Evolutionary conservation across 2,888 invertebrate genomes (phyloP), one percentile per base, ranked within the genome.

Genomic region (Hemithea aestivaria): DNA sequence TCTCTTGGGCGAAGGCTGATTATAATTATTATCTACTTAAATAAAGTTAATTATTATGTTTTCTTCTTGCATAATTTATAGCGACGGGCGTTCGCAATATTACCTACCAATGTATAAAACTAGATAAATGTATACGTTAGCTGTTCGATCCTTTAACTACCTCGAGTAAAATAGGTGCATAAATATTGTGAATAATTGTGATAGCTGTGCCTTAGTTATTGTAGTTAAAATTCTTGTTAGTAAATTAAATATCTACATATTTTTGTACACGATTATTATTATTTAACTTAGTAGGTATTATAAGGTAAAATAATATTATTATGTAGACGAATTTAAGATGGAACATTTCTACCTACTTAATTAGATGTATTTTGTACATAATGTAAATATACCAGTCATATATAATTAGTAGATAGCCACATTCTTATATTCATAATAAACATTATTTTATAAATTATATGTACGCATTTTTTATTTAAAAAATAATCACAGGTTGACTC

Each of bases 1-100:
- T 1, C 58, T 88, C 0, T 73, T 88, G 10, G 87, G 87, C 5
- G 87, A 87, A 70, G 85, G 87, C 45, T 88, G 79, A 67, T n/a
- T n/a, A n/a, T n/a, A n/a, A 16, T 5, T 16, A 16, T 16, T 16
- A 4, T 2, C 16, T 16, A 16, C 16, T 16, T 16, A 16, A 16
- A 16, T 16, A 16, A 16, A 4, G 5, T 16, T 16, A 16, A 16
- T 16, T 4, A 16, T 4, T 16, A n/a, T n/a, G n/a, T n/a, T n/a
- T n/a, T n/a, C n/a, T n/a, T n/a, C n/a, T n/a, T 41, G 16, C 10
- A 21, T 36, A 31, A 22, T 45, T 53, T 48, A 5, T 4, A 16
- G 51, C 48, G 46, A 50, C 45, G 56, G 59, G 60, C 56, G 49
- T 51, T 56, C 51, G 63, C 66, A 66, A 64, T 64, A 61, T 41